A percentile compares a stretch with the other conserved stretches of the same genome.
These are phyloP conservation scores for Pyrocoelia pectoralis DNA, from an alignment of 2,888 invertebrate genomes.

Conservation along the genomic window DNA sequence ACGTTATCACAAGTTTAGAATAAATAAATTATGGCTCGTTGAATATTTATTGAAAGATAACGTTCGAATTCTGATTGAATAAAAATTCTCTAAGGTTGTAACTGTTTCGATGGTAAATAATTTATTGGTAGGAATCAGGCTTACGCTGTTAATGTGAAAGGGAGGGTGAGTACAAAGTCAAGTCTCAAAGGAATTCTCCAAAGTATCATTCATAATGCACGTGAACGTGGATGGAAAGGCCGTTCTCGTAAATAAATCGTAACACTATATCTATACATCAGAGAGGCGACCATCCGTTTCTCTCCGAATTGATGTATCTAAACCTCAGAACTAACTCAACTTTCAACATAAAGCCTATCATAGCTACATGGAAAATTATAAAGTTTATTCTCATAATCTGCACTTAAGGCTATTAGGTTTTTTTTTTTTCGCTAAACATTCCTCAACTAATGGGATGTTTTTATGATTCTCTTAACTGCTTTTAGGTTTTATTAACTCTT, in stretches of 20 bases:
- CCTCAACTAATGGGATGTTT: background rate
- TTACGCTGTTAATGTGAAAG: constrained; percentile 23
- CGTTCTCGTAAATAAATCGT: constrained; percentile 54
- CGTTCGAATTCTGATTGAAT: constrained; percentile 18
- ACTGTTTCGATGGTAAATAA: constrained; percentile 23
- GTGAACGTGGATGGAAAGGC: constrained; percentile 51
- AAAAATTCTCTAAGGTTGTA: constrained; percentile 18
- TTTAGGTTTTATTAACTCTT: constrained; percentile 9
- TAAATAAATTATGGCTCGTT: background rate
- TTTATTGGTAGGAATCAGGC: constrained; percentile 17
- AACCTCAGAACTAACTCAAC: background rate
- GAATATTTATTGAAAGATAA: constrained; percentile 13
- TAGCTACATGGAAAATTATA: background rate
- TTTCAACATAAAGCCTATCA: background rate
- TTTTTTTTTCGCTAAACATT: background rate
- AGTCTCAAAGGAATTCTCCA: constrained; percentile 40
- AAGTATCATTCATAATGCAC: constrained; percentile 54
- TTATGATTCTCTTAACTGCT: constrained; percentile 8
- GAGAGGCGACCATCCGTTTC: constrained; percentile 52
- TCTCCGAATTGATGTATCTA: constrained; percentile 41
- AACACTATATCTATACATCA: constrained; percentile 52
- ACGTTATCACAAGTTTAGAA: background rate
- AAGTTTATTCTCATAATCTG: background rate
- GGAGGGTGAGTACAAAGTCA: constrained; percentile 25
- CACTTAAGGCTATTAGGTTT: background rate